Base-by-base conservation (phyloP, 1,140 invertebrate genomes). In the Drosophila quadrilineata region DNA sequence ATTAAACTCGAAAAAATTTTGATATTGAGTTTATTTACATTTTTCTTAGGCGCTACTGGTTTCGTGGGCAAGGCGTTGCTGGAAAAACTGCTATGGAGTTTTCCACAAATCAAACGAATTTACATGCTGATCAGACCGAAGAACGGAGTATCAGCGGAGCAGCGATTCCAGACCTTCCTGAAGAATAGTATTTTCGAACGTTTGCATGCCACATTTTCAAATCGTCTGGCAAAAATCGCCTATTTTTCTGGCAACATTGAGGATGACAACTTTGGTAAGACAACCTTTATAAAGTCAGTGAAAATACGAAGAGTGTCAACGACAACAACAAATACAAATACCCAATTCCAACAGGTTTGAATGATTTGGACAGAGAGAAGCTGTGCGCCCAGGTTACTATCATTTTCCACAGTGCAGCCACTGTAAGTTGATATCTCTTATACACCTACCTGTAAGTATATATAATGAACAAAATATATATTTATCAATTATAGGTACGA, bases 391-490 rank as follows among this genome's bases (percentile, higher is more conserved):
- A 93, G 45, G 92, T 96, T 6, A 82, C 93, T 31, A 90, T 97
- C 21, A 93, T 98, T 6, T 96, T 98, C 77, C 96, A 98, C 80
- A 94, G 92, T 9, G 97, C 97, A 0, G 97, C 97, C 0, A 97
- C 96, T 12, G 93, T 98, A 14, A 74, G 79, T 66, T 17, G 9
- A 35, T 26, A 29, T 19, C 10, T 28, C 5, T n/a, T 8, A 21
- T 3, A 24, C 16, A 17, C 3, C 16, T 6, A 35, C 6, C 9
- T 35, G 8, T 6, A 6, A 33, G 3, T 26, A 22, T 28, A 19
- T 19, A 4, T 43, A n/a, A n/a, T n/a, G n/a, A n/a, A n/a, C n/a
- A n/a, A n/a, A n/a, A 40, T 38, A 35, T n/a, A 5, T 40, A 14
- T 31, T 33, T 8, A 41, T 12, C 17, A 16, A 4, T 41, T 52